A percentile compares a stretch with the other conserved stretches of the same genome.
phyloP scores from a whole-genome alignment of 2,113 vertebrate species.

The Cathartes aura region DNA sequence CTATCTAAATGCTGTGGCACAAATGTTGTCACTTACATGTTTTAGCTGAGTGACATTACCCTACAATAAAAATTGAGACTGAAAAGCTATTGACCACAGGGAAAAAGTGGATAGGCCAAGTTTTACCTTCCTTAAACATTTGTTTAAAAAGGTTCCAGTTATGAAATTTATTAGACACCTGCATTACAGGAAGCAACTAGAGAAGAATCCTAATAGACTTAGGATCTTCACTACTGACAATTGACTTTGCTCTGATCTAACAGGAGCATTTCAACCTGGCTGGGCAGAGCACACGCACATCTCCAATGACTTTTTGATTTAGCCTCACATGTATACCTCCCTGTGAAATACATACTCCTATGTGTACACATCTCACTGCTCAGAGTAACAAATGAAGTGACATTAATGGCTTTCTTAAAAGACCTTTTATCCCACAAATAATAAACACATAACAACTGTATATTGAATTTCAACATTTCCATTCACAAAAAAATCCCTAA shows the following conservation, averaged over 20 bases:
- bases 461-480: neutral
- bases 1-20: neutral
- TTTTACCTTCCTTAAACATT: neutral
- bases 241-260: neutral
- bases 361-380: neutral
- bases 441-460: neutral
- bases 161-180: neutral
- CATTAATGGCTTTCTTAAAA: neutral
- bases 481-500: neutral
- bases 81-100: neutral
- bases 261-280: neutral
- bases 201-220: neutral
- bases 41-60: neutral
- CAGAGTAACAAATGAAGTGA: neutral
- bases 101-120: neutral
- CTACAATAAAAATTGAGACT: neutral
- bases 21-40: neutral
- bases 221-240: neutral
- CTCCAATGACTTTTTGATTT: neutral
- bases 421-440: neutral
- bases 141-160: neutral
- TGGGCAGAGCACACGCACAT: neutral
- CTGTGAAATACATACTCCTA: neutral
- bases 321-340: neutral
- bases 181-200: neutral